A percentile compares a stretch with the other conserved stretches of the same genome.
Conservation (phyloP, 2,113 vertebrate genomes). For the Tragelaphus imberbis region DNA sequence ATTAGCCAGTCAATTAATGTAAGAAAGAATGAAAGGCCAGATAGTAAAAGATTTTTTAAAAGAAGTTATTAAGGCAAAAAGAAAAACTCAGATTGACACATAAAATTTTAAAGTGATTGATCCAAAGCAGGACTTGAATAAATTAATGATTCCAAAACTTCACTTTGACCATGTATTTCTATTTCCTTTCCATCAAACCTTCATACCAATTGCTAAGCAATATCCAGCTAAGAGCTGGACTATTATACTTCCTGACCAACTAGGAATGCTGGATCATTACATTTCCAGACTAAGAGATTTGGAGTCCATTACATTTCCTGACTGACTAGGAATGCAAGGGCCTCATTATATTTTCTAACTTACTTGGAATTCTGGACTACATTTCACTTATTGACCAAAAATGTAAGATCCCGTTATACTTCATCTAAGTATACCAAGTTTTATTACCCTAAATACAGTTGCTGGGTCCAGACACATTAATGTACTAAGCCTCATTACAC, state of each 20-base stretch:
- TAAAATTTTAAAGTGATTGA: constrained; percentile 13
- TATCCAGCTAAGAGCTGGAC: constrained; percentile 21
- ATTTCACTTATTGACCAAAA: constrained; percentile 35
- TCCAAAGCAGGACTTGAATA: constrained; percentile 12
- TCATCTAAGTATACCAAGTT: not conserved
- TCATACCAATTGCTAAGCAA: constrained; percentile 1
- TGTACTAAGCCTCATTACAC: not conserved
- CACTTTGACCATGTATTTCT: constrained; percentile 18
- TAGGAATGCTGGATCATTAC: constrained; percentile 30
- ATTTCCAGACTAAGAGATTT: constrained; percentile 40
- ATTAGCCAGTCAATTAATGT: not conserved
- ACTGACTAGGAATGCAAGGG: constrained; percentile 29
- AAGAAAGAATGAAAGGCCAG: not conserved
- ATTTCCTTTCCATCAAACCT: constrained; percentile 31
- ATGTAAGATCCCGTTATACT: not conserved
- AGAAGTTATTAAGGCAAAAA: not conserved
- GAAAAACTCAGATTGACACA: not conserved
- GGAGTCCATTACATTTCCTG: constrained; percentile 22
- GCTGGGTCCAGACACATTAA: not conserved
- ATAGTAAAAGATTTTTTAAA: not conserved
- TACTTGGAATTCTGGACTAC: constrained; percentile 36
- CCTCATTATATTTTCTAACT: constrained; percentile 43
- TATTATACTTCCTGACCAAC: constrained; percentile 3
- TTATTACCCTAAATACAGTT: not conserved
- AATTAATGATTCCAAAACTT: constrained; percentile 42